Conservation (phyloP, 2,797 vertebrate genomes). For the Malurus leucopterus region DNA sequence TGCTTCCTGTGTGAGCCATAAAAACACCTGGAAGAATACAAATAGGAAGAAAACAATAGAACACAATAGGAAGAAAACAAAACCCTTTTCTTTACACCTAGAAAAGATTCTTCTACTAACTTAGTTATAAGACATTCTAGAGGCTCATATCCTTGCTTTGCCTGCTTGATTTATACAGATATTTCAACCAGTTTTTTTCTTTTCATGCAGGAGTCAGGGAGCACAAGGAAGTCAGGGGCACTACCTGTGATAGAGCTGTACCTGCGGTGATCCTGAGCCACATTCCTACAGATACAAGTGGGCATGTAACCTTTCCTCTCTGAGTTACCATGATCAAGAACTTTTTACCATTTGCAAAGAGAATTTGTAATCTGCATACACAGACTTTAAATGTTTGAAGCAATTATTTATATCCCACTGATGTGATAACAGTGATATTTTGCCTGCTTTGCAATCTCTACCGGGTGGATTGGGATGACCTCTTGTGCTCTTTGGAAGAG, state of each 20-base stretch:
- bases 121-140: not conserved
- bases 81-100: not conserved
- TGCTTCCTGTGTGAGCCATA: not conserved
- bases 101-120: not conserved
- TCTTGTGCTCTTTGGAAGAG: not conserved
- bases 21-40: not conserved
- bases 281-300: not conserved
- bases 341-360: not conserved
- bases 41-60: no score
- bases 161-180: not conserved
- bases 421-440: not conserved
- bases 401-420: not conserved
- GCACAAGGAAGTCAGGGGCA: not conserved
- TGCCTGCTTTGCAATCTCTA: not conserved
- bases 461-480: no score
- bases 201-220: no score
- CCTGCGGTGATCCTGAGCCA: not conserved
- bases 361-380: not conserved
- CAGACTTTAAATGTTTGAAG: not conserved
- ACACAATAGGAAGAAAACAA: not conserved
- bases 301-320: not conserved
- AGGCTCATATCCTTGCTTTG: not conserved
- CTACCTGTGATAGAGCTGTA: not conserved
- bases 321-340: not conserved
- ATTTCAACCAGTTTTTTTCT: not conserved